Evolutionary conservation across 1,140 invertebrate species (phyloP).

Genomic region (Papilio polyxenes): DNA sequence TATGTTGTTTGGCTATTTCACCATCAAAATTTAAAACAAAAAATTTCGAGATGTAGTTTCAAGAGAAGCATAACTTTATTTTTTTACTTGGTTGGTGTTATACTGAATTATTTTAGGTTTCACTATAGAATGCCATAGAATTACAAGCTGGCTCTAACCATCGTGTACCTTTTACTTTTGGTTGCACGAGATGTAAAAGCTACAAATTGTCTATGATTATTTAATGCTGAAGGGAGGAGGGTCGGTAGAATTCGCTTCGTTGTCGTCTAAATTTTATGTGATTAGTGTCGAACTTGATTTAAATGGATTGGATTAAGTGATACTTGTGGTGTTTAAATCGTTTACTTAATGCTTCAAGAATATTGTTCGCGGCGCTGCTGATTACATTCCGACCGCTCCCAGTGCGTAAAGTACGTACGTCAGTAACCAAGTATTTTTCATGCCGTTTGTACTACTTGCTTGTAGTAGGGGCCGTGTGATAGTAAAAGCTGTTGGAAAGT

Average conservation of each 20-base stretch:
- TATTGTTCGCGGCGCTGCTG: slow-evolving; percentile 52
- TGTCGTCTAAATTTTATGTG: slow-evolving; percentile 71
- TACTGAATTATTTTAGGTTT: not conserved
- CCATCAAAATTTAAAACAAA: not conserved
- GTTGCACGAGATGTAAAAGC: not conserved
- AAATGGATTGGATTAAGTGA: slow-evolving; percentile 68
- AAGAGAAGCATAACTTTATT: not conserved
- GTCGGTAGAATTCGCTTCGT: slow-evolving; percentile 75
- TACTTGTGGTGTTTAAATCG: slow-evolving; percentile 57
- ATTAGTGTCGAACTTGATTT: slow-evolving; percentile 63
- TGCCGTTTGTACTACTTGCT: slow-evolving; percentile 78
- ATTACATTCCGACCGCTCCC: slow-evolving; percentile 77
- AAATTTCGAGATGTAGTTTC: not conserved
- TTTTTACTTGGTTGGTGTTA: not conserved
- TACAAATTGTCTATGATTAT: slow-evolving; percentile 62
- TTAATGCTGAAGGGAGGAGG: slow-evolving; percentile 77
- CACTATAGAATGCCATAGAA: not conserved
- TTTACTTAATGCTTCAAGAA: slow-evolving; percentile 52
- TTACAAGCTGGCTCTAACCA: not conserved
- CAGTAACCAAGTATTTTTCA: slow-evolving; percentile 77
- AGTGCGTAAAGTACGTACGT: slow-evolving; percentile 73
- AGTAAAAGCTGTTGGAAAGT: slow-evolving; percentile 81
- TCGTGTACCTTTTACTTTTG: not conserved
- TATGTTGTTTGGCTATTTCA: not conserved
- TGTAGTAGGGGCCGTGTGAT: slow-evolving; percentile 75